These are phyloP conservation scores for Zelostemma sp. DNA, from an alignment of 1,140 invertebrate species.

Conservation along the genomic window DNA sequence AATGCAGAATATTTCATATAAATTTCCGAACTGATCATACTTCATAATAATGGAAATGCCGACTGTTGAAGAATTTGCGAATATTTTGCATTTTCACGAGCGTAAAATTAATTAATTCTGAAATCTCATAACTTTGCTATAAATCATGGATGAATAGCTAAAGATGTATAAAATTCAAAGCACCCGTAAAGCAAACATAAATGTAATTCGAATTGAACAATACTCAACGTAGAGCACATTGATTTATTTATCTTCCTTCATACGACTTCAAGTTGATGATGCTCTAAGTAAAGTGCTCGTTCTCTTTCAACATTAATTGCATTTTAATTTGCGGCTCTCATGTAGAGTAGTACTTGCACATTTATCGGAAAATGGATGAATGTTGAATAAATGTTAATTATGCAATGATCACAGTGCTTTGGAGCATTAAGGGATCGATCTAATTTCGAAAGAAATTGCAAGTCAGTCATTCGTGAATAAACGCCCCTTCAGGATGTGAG, in stretches of 20 bases:
- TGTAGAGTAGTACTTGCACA: neutral
- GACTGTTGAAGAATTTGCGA: no score
- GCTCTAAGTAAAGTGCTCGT: neutral
- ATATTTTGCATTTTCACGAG: no score
- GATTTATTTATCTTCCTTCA: constrained; percentile 34
- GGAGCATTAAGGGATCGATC: no score
- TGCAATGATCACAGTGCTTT: neutral
- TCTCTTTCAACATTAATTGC: constrained; percentile 4
- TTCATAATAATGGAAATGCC: no score
- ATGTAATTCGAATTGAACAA: constrained; percentile 2
- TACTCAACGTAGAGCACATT: constrained; percentile 28
- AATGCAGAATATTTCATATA: neutral
- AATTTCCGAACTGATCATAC: neutral
- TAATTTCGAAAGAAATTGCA: no score
- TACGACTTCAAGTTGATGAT: constrained; percentile 21
- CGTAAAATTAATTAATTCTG: no score
- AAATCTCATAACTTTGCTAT: no score
- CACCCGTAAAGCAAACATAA: no score
- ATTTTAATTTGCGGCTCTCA: constrained; percentile 13
- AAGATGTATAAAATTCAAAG: no score
- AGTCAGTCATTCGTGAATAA: no score
- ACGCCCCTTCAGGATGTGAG: neutral
- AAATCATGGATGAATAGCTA: no score
- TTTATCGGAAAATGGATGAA: neutral
- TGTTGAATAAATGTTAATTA: neutral